phyloP scores from a whole-genome alignment of 2,113 vertebrate genomes.

The Oenanthe oenanthe region DNA sequence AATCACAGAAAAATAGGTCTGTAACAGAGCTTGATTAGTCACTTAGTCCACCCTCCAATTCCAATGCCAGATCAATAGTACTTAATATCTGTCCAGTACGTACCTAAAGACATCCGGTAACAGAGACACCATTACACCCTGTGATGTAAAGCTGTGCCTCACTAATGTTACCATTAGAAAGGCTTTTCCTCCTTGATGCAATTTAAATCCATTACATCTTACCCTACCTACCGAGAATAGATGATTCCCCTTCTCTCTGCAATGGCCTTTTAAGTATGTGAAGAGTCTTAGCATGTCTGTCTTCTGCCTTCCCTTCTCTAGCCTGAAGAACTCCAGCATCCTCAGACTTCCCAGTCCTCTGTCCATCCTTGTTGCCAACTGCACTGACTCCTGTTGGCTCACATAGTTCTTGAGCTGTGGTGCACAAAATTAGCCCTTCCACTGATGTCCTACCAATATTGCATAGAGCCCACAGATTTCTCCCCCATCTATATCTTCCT shows the following conservation, averaged over 20 bases:
- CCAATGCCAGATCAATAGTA: constrained; percentile 44
- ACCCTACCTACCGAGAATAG: background rate
- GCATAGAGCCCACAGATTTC: background rate
- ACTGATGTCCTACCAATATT: background rate
- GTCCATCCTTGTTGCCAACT: background rate
- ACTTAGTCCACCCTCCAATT: background rate
- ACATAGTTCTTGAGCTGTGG: background rate
- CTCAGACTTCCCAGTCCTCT: background rate
- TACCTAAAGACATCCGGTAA: constrained; percentile 19
- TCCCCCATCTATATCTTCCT: background rate
- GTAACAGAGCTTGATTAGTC: constrained; percentile 4
- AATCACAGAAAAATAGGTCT: constrained; percentile 28
- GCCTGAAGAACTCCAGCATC: background rate
- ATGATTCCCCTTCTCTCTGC: background rate
- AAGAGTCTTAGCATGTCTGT: background rate
- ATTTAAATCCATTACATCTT: constrained; percentile 47
- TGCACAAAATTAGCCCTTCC: background rate
- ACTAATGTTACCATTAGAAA: constrained; percentile 48
- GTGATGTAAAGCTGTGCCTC: constrained; percentile 12
- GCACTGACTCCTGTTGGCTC: background rate
- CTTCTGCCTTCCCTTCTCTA: background rate
- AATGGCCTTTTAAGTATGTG: background rate
- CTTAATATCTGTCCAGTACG: background rate
- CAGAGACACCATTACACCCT: background rate
- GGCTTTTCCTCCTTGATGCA: constrained; percentile 22